phyloP scores from a whole-genome alignment of 2,113 vertebrate genomes.

The Loxodonta africana region DNA sequence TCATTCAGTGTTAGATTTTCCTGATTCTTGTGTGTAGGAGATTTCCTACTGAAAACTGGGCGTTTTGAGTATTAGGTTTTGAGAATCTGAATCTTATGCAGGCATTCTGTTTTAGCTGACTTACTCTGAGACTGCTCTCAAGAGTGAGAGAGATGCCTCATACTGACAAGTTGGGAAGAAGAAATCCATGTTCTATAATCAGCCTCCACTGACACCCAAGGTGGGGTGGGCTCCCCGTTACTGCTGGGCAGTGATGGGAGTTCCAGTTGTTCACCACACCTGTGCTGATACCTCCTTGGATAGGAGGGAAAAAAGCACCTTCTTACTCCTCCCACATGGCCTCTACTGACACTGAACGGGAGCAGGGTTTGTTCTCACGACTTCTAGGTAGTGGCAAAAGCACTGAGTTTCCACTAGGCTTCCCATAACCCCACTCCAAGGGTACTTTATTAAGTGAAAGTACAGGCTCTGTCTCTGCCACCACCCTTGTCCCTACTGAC shows the following conservation, averaged over 20 bases:
- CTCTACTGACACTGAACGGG: not conserved
- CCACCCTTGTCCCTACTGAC: not conserved
- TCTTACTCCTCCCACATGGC: rapidly evolving
- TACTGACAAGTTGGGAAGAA: not conserved
- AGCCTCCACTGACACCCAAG: no score
- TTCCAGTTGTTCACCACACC: rapidly evolving
- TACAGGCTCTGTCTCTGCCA: no score
- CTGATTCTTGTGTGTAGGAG: not conserved
- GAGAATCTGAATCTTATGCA: not conserved
- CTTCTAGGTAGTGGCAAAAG: no score
- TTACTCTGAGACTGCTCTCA: not conserved
- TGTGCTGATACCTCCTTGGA: not conserved
- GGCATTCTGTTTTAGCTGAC: not conserved
- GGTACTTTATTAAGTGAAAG: no score
- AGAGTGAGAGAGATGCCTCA: not conserved
- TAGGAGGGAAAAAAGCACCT: not conserved
- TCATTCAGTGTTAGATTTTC: not conserved
- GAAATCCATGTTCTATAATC: not conserved
- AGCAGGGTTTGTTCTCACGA: not conserved
- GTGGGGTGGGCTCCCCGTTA: rapidly evolving
- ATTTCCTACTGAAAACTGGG: not conserved
- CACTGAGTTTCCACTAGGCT: not conserved
- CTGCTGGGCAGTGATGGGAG: rapidly evolving
- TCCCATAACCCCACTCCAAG: no score
- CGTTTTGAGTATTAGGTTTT: not conserved